Conservation (phyloP, 2,888 invertebrate genomes). For the Seladonia tumulorum region DNA sequence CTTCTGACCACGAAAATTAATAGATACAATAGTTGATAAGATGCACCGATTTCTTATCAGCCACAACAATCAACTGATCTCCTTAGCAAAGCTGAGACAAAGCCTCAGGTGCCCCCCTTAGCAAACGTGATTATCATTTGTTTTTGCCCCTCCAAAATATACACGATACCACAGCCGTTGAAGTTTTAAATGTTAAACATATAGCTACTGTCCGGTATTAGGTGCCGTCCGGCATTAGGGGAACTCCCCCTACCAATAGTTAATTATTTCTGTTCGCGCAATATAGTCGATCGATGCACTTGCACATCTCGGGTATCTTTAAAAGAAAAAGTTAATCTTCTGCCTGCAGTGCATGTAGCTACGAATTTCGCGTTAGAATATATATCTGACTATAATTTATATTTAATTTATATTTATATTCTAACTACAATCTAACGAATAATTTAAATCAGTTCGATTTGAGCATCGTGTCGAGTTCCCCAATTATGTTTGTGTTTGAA, state of each 20-base stretch:
- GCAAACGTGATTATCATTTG: not conserved
- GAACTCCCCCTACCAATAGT: constrained; percentile 3
- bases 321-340: not conserved
- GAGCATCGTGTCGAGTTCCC: not conserved
- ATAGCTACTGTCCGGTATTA: constrained; percentile 55
- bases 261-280: not conserved
- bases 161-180: not conserved
- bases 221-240: not conserved
- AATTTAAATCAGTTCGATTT: not conserved
- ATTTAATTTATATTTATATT: too few species aligned
- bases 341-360: not conserved
- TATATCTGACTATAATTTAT: too few species aligned
- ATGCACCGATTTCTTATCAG: not conserved
- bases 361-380: not conserved
- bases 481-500: not conserved
- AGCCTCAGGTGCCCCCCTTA: not conserved
- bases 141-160: not conserved
- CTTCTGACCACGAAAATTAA: not conserved
- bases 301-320: not conserved
- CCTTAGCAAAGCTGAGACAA: not conserved
- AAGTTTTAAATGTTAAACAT: not conserved
- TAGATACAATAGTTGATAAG: not conserved
- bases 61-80: not conserved
- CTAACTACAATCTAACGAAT: too few species aligned
- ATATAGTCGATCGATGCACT: not conserved